Base-by-base conservation (phyloP, 2,888 invertebrate species). In the Sinopyrophorus schimmeli region DNA sequence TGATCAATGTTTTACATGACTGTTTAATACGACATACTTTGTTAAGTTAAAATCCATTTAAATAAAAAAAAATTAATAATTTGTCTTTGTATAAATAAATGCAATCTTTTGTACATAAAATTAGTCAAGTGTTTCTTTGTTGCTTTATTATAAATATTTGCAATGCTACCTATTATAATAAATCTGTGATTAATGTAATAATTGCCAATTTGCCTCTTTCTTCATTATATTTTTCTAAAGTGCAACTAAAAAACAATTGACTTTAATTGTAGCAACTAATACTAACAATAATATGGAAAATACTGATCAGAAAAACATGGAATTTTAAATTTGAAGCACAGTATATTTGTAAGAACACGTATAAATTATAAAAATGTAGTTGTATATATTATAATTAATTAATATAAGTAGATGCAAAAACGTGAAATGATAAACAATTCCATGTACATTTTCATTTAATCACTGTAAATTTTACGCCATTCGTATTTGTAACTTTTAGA, bases 261-360 rank as follows among this genome's bases (percentile, higher is more conserved):
- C n/a, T n/a, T n/a, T n/a, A n/a, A n/a, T n/a, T n/a, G n/a, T n/a
- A n/a, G n/a, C n/a, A n/a, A n/a, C n/a, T n/a, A n/a, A n/a, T n/a
- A n/a, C n/a, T n/a, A n/a, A n/a, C n/a, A 47, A 47, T 40, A 39
- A 27, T 39, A 31, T 4, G 28, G 9, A 14, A n/a, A n/a, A 28
- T 1, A 28, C 20, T 10, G 6, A 17, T 16, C 26, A 15, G 12
- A 16, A 23, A 26, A 32, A 31, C 47, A 38, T 47, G 47, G 39
- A 39, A 37, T 35, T 46, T 46, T 10, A 30, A 30, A 40, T 15
- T 40, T 21, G 7, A 28, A 35, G 47, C 47, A 47, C 47, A 34
- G 23, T 32, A 32, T 34, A 34, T 27, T 34, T 47, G 47, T n/a
- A n/a, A n/a, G n/a, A n/a, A n/a, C 47, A 47, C 47, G 28, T 39